phyloP scores from a whole-genome alignment of 2,113 vertebrate species.

The Corythornis vintsioides region DNA sequence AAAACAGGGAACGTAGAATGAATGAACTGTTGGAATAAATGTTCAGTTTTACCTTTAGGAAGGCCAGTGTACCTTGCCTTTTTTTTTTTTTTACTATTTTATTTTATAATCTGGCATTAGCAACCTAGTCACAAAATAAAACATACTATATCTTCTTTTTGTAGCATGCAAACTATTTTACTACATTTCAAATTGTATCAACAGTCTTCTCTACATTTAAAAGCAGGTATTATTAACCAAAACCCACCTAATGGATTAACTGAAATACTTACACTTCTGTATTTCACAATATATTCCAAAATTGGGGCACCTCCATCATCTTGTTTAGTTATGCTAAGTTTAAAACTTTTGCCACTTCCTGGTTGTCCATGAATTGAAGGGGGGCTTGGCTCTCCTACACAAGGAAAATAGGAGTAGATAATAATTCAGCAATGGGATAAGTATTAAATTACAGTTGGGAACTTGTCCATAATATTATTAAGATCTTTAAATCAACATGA shows the following conservation, averaged over 20 bases:
- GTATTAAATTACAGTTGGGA: not conserved
- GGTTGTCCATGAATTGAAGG: conserved; percentile 94
- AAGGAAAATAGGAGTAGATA: not conserved
- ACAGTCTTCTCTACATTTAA: not conserved
- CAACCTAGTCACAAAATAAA: not conserved
- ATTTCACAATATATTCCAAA: conserved; percentile 96
- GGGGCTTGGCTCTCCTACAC: conserved; percentile 92
- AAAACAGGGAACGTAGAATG: not conserved
- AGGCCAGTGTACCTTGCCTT: not conserved
- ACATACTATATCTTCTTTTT: not conserved
- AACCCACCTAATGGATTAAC: not conserved
- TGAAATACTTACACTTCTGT: conserved; percentile 89
- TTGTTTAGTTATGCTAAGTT: conserved; percentile 93
- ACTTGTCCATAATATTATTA: not conserved
- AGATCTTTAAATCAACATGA: not conserved
- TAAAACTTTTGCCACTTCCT: conserved; percentile 92
- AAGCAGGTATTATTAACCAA: not conserved
- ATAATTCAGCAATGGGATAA: not conserved
- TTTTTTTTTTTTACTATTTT: not conserved
- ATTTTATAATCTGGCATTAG: not conserved
- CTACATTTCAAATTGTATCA: not conserved
- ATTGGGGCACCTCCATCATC: conserved; percentile 97
- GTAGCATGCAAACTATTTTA: not conserved
- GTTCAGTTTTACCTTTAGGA: not conserved
- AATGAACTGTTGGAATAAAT: not conserved